Evolutionary conservation across 1,140 invertebrate species (phyloP), one percentile per base, ranked within the genome.

Genomic region (Drosophila lowei): DNA sequence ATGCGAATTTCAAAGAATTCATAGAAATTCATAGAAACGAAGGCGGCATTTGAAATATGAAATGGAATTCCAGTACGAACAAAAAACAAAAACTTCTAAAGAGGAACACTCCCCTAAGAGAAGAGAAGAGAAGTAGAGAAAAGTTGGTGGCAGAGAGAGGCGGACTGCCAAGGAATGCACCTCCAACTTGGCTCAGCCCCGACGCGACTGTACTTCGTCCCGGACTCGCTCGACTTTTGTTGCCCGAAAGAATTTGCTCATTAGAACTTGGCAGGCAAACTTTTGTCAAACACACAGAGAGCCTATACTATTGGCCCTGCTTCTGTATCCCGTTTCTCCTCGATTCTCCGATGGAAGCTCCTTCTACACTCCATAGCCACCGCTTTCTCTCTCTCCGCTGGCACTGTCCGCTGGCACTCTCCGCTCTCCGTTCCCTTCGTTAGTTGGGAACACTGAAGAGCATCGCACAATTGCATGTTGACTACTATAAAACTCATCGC

Each of bases 401-500:
- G 21, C 21, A 5, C 0, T 34, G 25, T 43, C 21, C n/a, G 8
- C 16, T 42, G 30, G 21, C 21, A 5, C 0, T 43, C 55, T 0
- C 46, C 46, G 23, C 23, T 25, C 25, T 15, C 30, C 38, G 46
- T 70, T 73, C 64, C 75, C 62, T 65, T 55, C 84, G 79, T 68
- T 68, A 68, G 61, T 79, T 72, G 62, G 67, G 57, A 53, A 71
- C 60, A 54, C 56, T 41, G 67, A 54, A 71, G 49, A 54, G 58
- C 63, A 72, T 57, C 48, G 67, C 72, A 79, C 80, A 80, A 85
- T 80, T 80, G 80, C 77, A 84, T 79, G 72, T 73, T 85, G 79
- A 76, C 65, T 79, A 70, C 66, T 66, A 79, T 84, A 75, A 83
- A 79, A 83, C 75, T 79, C 79, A 59, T 50, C 52, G 70, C 59